Evolutionary conservation across 2,113 vertebrate species (phyloP).

Genomic region (Romanogobio albipinnatus): DNA sequence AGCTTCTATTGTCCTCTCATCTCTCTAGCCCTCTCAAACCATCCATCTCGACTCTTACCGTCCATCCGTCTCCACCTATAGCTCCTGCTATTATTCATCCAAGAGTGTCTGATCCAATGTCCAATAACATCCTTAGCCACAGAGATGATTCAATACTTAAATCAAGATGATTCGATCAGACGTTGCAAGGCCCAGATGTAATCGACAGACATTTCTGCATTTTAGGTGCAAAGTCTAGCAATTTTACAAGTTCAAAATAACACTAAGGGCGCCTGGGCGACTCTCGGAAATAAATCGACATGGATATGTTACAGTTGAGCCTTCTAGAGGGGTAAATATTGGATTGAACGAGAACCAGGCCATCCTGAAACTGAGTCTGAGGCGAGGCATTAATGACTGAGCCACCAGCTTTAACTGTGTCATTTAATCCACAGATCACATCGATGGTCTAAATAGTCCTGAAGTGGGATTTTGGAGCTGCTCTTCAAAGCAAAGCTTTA

Average conservation of each 20-base stretch:
- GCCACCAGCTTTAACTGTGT: constrained; percentile 41
- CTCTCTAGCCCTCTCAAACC: neutral
- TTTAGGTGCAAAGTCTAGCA: neutral
- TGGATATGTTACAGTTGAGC: constrained; percentile 24
- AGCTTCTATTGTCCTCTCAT: neutral
- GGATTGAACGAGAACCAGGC: constrained; percentile 55
- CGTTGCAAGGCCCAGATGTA: neutral
- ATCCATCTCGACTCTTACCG: neutral
- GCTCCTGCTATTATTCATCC: constrained; percentile 7
- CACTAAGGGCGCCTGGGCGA: neutral
- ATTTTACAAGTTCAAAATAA: neutral
- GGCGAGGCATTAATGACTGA: constrained; percentile 26
- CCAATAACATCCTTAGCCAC: neutral
- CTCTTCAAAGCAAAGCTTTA: constrained; percentile 20
- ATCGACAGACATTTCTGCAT: neutral
- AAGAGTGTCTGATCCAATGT: constrained; percentile 12
- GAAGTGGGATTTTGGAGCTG: constrained; percentile 34
- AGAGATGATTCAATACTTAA: constrained; percentile 16
- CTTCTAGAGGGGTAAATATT: constrained; percentile 49
- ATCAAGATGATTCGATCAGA: neutral
- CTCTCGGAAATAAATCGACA: neutral
- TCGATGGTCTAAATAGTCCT: constrained; percentile 41
- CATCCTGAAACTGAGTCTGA: constrained; percentile 33
- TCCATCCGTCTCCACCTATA: constrained; percentile 2
- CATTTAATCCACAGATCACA: constrained; percentile 43